These are phyloP conservation scores for Cichladusa arquata DNA, from an alignment of 2,113 vertebrate species.

Conservation along the genomic window DNA sequence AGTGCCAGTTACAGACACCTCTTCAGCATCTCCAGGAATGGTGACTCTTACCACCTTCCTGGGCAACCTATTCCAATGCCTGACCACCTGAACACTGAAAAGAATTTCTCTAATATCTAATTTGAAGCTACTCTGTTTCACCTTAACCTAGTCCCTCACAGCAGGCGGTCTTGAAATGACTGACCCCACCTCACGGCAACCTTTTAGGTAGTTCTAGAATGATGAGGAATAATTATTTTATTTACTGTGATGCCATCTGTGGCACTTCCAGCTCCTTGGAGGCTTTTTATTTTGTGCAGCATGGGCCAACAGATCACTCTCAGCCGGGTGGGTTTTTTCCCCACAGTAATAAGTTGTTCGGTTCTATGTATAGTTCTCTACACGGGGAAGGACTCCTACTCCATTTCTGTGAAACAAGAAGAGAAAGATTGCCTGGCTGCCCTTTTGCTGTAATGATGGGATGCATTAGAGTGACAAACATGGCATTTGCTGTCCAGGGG, in stretches of 20 bases:
- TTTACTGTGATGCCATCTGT: background rate
- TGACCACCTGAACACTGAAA: background rate
- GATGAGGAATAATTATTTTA: background rate
- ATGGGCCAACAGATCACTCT: background rate
- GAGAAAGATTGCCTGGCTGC: background rate
- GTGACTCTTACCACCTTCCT: background rate
- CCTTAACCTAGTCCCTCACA: too few relatives aligned
- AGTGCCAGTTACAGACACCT: accelerated
- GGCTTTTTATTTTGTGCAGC: background rate
- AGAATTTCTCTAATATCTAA: background rate
- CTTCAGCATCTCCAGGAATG: background rate
- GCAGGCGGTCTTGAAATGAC: too few relatives aligned
- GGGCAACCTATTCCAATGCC: background rate
- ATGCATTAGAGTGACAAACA: background rate
- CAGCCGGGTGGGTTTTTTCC: background rate
- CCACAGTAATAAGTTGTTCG: background rate
- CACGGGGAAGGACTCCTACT: background rate
- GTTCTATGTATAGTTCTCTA: background rate
- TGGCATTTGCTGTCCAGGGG: background rate
- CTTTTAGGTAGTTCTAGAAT: background rate
- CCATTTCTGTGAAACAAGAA: accelerated
- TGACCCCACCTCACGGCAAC: accelerated
- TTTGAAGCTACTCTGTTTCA: background rate
- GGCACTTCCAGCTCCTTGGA: background rate
- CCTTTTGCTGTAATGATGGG: background rate